phyloP scores from a whole-genome alignment of 2,888 invertebrate species.

The Palloptera scutellata region DNA sequence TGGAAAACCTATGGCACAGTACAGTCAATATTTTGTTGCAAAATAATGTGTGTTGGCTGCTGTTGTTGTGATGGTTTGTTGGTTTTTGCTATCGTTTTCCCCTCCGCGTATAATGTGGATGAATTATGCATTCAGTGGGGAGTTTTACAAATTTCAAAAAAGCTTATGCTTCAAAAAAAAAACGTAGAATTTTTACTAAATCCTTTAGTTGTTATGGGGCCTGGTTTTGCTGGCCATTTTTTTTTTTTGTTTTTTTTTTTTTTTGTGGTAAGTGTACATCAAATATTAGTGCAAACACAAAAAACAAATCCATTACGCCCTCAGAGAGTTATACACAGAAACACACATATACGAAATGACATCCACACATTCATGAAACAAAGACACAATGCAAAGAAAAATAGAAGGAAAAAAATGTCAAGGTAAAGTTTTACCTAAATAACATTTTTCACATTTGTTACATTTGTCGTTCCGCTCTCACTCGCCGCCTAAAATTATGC shows the following conservation, averaged over 20 bases:
- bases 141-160: slow-evolving; percentile 21
- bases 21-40: not conserved
- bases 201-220: too few species aligned
- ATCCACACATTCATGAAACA: too few species aligned
- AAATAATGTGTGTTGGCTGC: too few species aligned
- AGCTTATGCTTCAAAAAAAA: not conserved
- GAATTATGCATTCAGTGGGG: slow-evolving; percentile 22
- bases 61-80: not conserved
- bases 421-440: slow-evolving; percentile 6
- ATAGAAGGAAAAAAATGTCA: slow-evolving; percentile 2
- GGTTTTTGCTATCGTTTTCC: not conserved
- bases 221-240: too few species aligned
- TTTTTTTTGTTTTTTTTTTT: too few species aligned
- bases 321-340: too few species aligned
- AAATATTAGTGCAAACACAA: too few species aligned
- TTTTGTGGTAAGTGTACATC: too few species aligned
- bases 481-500: not conserved
- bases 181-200: slow-evolving; percentile 26
- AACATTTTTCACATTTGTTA: not conserved
- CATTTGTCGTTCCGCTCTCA: too few species aligned
- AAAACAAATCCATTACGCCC: too few species aligned
- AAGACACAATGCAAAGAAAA: slow-evolving; percentile 40
- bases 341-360: too few species aligned
- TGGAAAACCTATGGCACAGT: not conserved
- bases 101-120: not conserved